phyloP scores from a whole-genome alignment of 2,888 invertebrate species.

The Phania funesta region DNA sequence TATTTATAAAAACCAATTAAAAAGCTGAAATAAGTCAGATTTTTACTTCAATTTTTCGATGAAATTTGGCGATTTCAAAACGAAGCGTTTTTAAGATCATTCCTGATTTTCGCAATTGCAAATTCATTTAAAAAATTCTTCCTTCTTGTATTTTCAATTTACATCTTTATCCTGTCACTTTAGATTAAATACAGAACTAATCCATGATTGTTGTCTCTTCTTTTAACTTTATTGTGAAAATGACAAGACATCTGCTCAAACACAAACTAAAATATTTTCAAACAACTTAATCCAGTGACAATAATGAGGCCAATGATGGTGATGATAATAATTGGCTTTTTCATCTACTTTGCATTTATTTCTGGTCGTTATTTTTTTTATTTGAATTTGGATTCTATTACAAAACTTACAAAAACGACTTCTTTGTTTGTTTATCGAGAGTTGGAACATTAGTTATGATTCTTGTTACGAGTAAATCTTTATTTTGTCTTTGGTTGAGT shows the following conservation, averaged over 20 bases:
- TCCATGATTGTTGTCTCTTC: not conserved
- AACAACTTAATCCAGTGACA: slow-evolving; percentile 26
- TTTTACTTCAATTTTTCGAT: no score
- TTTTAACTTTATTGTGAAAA: not conserved
- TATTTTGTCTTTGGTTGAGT: slow-evolving; percentile 17
- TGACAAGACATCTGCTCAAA: slow-evolving; percentile 27
- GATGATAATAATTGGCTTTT: slow-evolving; percentile 46
- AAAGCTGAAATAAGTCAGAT: no score
- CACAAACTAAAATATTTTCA: slow-evolving; percentile 18
- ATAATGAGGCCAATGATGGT: slow-evolving; percentile 22
- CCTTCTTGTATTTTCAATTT: not conserved
- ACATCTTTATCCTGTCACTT: slow-evolving; percentile 34
- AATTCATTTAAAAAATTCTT: not conserved
- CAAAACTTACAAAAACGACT: slow-evolving; percentile 38
- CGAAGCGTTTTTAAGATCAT: no score
- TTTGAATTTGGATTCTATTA: slow-evolving; percentile 16
- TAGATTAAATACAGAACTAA: slow-evolving; percentile 19
- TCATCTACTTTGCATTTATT: not conserved
- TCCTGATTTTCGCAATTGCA: no score
- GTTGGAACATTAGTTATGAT: slow-evolving; percentile 4
- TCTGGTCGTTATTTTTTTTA: not conserved
- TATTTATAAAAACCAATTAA: no score
- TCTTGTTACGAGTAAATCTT: slow-evolving; percentile 28
- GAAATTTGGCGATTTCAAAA: no score
- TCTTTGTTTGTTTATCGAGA: not conserved